Evolutionary conservation across 2,113 vertebrate genomes (phyloP), one percentile per base, ranked within the genome.

Genomic region (Desmodus rotundus): DNA sequence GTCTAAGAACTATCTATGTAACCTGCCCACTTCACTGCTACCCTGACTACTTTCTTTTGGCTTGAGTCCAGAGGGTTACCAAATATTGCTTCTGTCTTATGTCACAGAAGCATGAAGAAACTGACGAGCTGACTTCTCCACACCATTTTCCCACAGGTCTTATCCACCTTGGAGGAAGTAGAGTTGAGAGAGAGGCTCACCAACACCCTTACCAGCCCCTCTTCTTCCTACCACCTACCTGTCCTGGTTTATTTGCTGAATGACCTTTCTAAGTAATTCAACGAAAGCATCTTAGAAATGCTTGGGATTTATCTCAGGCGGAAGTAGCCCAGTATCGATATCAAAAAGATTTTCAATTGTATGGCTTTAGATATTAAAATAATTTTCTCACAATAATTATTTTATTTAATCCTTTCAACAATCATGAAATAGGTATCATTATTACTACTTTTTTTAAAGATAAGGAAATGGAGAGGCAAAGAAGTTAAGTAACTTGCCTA

Each of bases 381-480:
- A 12, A 83, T 74, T 89, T 87, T 82, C 19, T 82, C 22, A 65
- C 38, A 24, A 50, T 68, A 68, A 83, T 85, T 80, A 61, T 81
- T 28, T 93, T 85, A 91, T 54, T 96, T 93, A 86, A 87, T 92
- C 24, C 33, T 91, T 91, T 87, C 65, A 80, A 67, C 31, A 88
- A 45, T 74, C 52, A 81, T 45, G 33, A 85, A 76, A 70, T 63
- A 41, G 13, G n/a, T 43, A 63, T 58, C 26, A 80, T 85, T 47
- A 74, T 63, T 70, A 33, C 17, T 70, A 83, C 36, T 38, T 54
- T 84, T 77, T 93, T 68, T 16, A 36, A 9, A 83, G 33, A 47
- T 83, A 45, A 95, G 45, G 76, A 74, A 78, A 54, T 54, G 33
- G 24, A 87, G 45, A 68, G 47, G 14, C 47, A 93, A 89, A 91